phyloP scores from a whole-genome alignment of 2,888 invertebrate species.

The Drosophila ezoana region DNA sequence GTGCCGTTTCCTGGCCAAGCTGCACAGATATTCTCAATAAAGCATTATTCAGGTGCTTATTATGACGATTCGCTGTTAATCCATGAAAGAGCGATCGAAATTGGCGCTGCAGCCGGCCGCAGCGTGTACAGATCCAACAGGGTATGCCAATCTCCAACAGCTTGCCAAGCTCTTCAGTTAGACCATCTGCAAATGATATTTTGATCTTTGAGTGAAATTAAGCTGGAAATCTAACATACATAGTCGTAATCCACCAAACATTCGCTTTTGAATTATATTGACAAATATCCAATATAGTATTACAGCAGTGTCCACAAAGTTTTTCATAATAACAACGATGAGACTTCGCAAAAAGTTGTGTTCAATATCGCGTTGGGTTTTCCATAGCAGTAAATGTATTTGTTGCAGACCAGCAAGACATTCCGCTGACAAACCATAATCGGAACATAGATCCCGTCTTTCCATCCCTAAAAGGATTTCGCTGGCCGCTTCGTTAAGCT shows the following conservation, averaged over 20 bases:
- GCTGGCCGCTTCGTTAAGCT: conserved; percentile 13
- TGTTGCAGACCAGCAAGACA: conserved; percentile 38
- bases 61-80: conserved; percentile 36
- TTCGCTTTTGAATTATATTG: background rate
- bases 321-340: conserved; percentile 49
- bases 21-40: conserved; percentile 52
- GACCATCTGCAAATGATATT: background rate
- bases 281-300: conserved; percentile 61
- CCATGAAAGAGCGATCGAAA: conserved; percentile 40
- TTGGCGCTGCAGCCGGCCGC: conserved; percentile 43
- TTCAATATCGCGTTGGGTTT: conserved; percentile 50
- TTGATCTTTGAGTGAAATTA: too few relatives aligned
- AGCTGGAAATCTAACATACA: conserved; percentile 14
- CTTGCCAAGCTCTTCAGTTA: conserved; percentile 24
- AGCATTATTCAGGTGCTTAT: conserved; percentile 37
- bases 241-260: background rate
- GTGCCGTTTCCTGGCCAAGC: conserved; percentile 55
- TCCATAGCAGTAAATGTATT: conserved; percentile 56
- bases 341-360: conserved; percentile 51
- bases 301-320: conserved; percentile 55
- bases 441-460: background rate
- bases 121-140: conserved; percentile 59
- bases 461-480: conserved; percentile 18
- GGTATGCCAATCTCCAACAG: conserved; percentile 32
- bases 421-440: too few relatives aligned